Percentiles rank a stretch among this genome's conserved stretches.
Evolutionary conservation across 2,797 vertebrate species (phyloP).

Genomic region (Acanthurus tractus): DNA sequence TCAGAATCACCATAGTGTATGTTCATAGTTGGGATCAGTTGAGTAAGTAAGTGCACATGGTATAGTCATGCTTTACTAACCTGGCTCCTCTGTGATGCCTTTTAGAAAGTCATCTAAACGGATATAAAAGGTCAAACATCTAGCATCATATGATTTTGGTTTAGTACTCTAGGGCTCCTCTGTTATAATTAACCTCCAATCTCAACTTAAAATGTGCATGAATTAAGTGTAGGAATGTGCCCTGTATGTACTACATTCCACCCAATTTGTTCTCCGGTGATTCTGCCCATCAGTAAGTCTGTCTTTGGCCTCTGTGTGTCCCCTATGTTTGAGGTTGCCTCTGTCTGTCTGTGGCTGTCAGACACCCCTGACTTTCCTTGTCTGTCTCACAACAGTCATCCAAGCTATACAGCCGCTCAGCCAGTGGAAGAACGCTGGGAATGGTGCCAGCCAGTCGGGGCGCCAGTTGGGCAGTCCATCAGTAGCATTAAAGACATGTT

Average conservation of each 20-base stretch:
- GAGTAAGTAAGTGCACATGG: neutral
- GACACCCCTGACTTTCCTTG: constrained; percentile 59
- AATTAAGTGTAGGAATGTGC: neutral
- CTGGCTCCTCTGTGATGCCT: neutral
- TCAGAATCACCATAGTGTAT: constrained; percentile 4
- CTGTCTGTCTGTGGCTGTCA: constrained; percentile 35
- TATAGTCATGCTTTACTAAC: neutral
- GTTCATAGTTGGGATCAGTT: neutral
- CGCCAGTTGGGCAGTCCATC: constrained; percentile 80
- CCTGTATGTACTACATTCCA: constrained; percentile 1
- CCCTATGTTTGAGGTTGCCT: constrained; percentile 5
- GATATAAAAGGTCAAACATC: neutral
- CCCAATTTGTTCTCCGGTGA: constrained; percentile 17
- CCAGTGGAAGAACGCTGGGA: constrained; percentile 70
- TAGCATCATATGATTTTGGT: neutral
- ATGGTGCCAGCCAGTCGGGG: constrained; percentile 69
- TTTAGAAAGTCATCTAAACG: neutral
- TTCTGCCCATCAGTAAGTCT: constrained; percentile 28
- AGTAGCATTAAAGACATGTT: constrained; percentile 79
- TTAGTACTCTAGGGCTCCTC: neutral
- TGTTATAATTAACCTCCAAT: constrained; percentile 1
- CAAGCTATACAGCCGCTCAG: constrained; percentile 59
- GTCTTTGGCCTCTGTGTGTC: neutral
- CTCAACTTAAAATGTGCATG: neutral
- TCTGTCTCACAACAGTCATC: constrained; percentile 55